Evolutionary conservation across 1,140 invertebrate genomes (phyloP).

Genomic region (Gonatopus flavifemur): DNA sequence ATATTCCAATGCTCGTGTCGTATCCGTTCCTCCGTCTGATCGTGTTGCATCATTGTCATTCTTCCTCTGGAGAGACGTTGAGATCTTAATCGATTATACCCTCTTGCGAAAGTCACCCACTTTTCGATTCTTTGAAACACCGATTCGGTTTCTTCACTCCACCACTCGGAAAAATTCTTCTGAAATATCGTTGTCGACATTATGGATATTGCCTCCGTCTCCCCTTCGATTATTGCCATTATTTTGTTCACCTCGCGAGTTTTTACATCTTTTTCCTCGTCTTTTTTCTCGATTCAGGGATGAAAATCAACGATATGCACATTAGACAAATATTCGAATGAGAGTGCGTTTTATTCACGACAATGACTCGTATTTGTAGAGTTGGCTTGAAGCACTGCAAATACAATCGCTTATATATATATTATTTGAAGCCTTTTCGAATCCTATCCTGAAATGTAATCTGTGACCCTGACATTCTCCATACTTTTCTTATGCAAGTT

Average conservation of each 20-base stretch:
- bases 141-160: conserved; percentile 49
- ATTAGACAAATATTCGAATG: no score
- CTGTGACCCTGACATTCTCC: conserved; percentile 24
- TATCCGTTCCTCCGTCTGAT: conserved; percentile 20
- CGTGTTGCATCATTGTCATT: conserved; percentile 37
- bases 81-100: conserved; percentile 49
- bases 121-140: conserved; percentile 49
- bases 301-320: no score
- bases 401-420: no score
- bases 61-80: conserved; percentile 35
- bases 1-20: no score
- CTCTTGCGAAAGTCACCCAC: conserved; percentile 45
- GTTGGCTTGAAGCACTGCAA: conserved; percentile 30
- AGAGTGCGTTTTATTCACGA: no score
- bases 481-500: no score
- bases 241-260: no score
- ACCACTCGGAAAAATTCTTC: conserved; percentile 46
- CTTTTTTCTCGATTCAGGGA: no score
- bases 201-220: conserved; percentile 20
- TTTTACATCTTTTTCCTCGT: conserved; percentile 1
- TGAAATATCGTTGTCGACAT: conserved; percentile 22
- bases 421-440: no score
- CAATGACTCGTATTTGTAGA: no score
- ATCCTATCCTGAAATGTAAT: conserved; percentile 29
- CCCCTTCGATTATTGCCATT: background rate